Evolutionary conservation across 92 coral and sea anemone species (phyloP), one percentile per base, ranked within the genome.

Genomic region (Epizoanthus rinbou): DNA sequence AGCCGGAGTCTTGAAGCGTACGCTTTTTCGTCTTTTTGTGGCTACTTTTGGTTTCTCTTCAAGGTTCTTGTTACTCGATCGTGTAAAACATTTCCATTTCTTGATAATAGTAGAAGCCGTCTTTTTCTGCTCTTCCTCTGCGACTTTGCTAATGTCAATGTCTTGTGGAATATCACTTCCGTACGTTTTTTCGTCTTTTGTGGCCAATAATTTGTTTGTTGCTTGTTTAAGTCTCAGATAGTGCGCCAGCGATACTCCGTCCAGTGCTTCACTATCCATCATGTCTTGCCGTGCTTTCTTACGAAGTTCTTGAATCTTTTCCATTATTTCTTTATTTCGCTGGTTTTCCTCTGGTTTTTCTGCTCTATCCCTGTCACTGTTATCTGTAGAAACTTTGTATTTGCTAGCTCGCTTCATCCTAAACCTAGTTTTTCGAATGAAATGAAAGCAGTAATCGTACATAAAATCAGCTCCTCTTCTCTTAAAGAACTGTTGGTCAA

Each of bases 231-330:
- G 80, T 28, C 89, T 47, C 22, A 89, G 68, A 35, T 75, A 75
- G 72, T 81, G 87, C 57, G 92, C 85, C 7, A 86, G 72, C 0
- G 92, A 81, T 0, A 89, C 80, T 6, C 87, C 89, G 60, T 86
- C 89, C 3, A 86, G 74, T 5, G 85, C 84, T 60, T 89, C 92
- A 11, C 56, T 68, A 67, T 89, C 85, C 86, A 86, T 81, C 89
- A 68, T 85, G 24, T 86, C 92, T 82, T 89, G 92, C 3, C 92
- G 74, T 24, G 89, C 89, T 76, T 89, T 89, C 73, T 76, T 85
- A 0, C 84, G 84, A 74, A 89, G 92, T 43, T 89, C 85, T 8
- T 81, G 74, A 21, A 85, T 67, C 70, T 89, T 89, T 19, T 65
- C 69, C 25, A 14, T 69, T 15, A 81, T 78, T 69, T 80, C 87